A percentile compares a stretch with the other conserved stretches of the same genome.
These are phyloP conservation scores for Strigamia maritima DNA, from an alignment of 2,888 invertebrate species.

Conservation along the genomic window DNA sequence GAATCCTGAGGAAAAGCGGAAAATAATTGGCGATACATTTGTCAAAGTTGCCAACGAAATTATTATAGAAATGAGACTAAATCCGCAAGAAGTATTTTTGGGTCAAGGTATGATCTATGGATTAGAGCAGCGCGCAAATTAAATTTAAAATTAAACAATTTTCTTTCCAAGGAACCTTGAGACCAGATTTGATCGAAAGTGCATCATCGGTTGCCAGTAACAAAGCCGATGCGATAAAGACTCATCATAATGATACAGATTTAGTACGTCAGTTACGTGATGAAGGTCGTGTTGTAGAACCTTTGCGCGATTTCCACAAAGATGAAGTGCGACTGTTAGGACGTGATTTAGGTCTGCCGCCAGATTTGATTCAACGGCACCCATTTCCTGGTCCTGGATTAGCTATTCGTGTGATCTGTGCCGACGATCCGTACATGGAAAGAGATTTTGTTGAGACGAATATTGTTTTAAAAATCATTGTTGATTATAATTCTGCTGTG, in stretches of 20 bases:
- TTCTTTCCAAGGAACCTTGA: conserved; percentile 65
- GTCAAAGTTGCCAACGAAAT: conserved; percentile 88
- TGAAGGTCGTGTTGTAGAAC: conserved; percentile 87
- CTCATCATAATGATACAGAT: conserved; percentile 98
- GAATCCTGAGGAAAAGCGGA: conserved; percentile 96
- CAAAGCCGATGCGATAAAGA: conserved; percentile 95
- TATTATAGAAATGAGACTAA: conserved; percentile 78
- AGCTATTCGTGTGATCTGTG: conserved; percentile 93
- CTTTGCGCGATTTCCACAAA: conserved; percentile 98
- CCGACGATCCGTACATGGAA: conserved; percentile 90
- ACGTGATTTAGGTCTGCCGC: conserved; percentile 80
- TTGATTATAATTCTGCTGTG: conserved; percentile 73
- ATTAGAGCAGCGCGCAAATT: no score
- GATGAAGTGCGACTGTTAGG: conserved; percentile 92
- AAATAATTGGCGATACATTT: conserved; percentile 98
- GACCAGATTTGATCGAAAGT: conserved; percentile 98
- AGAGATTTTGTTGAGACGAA: conserved; percentile 94
- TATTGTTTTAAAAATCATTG: conserved; percentile 90
- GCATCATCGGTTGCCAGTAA: conserved; percentile 77
- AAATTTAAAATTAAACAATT: no score
- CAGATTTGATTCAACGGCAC: conserved; percentile 84
- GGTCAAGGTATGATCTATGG: conserved; percentile 65
- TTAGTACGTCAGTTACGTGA: conserved; percentile 73
- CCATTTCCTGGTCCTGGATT: conserved; percentile 99
- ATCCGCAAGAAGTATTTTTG: conserved; percentile 85